Conservation (phyloP, 2,113 vertebrate species). For the Piaya cayana region DNA sequence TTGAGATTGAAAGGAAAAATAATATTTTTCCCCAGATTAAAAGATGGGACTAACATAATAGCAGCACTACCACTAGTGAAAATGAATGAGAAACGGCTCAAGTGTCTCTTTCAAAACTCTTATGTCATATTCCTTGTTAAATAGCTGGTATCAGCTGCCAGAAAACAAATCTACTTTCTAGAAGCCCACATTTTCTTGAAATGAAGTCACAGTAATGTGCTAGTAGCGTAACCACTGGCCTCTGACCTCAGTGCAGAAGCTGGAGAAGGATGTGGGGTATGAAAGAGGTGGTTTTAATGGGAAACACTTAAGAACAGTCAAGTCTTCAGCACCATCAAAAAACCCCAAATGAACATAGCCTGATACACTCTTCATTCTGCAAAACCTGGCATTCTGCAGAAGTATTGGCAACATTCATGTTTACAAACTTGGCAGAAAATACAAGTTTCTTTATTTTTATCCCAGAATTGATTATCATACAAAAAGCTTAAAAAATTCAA, state of each 20-base stretch:
- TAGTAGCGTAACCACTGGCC: background rate
- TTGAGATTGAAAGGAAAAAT: background rate
- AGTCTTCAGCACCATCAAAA: background rate
- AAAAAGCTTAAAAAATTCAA: background rate
- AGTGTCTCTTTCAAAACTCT: background rate
- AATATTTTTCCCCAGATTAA: background rate
- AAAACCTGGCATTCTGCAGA: background rate
- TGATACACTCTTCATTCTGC: background rate
- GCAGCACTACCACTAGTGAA: background rate
- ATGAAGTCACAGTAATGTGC: background rate
- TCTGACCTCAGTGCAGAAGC: background rate
- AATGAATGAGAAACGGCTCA: background rate
- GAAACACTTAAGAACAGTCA: background rate
- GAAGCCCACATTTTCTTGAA: background rate
- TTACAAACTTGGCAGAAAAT: slow-evolving; percentile 19
- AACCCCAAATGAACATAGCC: background rate
- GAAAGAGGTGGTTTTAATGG: background rate
- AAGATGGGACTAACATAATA: background rate
- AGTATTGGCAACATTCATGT: background rate
- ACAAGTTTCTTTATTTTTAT: background rate
- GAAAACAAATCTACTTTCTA: background rate
- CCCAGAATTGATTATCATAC: background rate
- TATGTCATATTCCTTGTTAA: background rate
- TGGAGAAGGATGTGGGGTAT: background rate
- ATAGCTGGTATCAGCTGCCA: background rate